A percentile compares a stretch with the other conserved stretches of the same genome.
These are phyloP conservation scores for Phoxinus phoxinus DNA, from an alignment of 2,113 vertebrate genomes.

Conservation along the genomic window DNA sequence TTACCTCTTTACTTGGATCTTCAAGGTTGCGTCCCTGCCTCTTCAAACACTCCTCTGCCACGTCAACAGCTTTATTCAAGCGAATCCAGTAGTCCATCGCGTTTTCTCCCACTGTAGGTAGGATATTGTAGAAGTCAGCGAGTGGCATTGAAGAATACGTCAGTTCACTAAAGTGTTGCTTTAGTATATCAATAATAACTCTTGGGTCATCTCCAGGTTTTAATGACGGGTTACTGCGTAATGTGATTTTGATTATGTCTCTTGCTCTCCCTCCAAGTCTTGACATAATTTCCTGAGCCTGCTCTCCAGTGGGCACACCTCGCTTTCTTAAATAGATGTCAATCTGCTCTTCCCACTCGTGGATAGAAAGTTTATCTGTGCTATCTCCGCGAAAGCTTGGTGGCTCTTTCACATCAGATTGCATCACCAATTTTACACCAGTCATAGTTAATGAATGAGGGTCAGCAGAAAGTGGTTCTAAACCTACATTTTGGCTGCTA, in stretches of 20 bases:
- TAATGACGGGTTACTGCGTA: constrained; percentile 10
- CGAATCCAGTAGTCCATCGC: too few species aligned
- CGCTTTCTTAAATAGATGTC: constrained; percentile 47
- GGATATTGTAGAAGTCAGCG: too few species aligned
- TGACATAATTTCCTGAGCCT: constrained; percentile 40
- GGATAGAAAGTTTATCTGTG: constrained; percentile 36
- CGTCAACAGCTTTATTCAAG: too few species aligned
- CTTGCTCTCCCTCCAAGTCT: constrained; percentile 28
- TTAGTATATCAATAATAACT: constrained; percentile 48
- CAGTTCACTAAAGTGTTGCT: constrained; percentile 44
- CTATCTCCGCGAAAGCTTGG: constrained; percentile 41
- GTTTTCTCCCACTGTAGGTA: too few species aligned
- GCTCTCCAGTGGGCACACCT: constrained; percentile 9
- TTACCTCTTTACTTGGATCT: too few species aligned
- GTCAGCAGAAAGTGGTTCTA: constrained; percentile 18
- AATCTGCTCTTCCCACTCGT: constrained; percentile 55
- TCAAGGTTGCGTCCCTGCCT: too few species aligned
- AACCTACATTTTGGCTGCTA: neutral
- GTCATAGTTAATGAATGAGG: constrained; percentile 23
- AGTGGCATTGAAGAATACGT: too few species aligned
- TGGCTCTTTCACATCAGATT: constrained; percentile 41
- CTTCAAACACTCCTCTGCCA: too few species aligned
- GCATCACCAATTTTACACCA: constrained; percentile 37
- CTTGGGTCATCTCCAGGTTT: constrained; percentile 31
- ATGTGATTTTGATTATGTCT: constrained; percentile 37